Conservation (phyloP, 1,140 invertebrate species). For the Meloidogyne hapla region DNA sequence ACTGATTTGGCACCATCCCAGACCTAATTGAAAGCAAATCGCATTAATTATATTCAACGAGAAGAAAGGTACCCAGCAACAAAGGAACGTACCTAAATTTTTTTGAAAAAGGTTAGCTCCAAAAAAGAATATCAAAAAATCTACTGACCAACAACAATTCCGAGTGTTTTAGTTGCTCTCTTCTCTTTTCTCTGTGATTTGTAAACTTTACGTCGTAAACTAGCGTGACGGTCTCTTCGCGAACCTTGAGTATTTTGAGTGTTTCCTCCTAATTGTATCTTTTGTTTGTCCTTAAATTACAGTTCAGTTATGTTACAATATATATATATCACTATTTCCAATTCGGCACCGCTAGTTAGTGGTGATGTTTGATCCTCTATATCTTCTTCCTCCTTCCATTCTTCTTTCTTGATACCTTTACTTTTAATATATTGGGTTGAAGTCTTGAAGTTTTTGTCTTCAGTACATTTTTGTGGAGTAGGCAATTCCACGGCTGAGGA, state of each 20-base stretch:
- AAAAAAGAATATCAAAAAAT: constrained; percentile 6
- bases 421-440: neutral
- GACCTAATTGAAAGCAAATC: constrained; percentile 81
- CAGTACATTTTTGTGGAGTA: neutral
- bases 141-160: constrained; percentile 89
- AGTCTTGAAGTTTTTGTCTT: neutral
- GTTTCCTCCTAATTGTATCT: constrained; percentile 34
- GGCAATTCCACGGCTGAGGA: constrained; percentile 15
- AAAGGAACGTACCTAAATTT: constrained; percentile 81
- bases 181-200: constrained; percentile 71
- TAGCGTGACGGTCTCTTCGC: constrained; percentile 50
- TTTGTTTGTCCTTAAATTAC: neutral
- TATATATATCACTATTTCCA: neutral
- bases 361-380: neutral
- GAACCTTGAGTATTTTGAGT: constrained; percentile 43
- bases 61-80: constrained; percentile 99
- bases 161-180: constrained; percentile 97
- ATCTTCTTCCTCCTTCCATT: neutral
- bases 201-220: constrained; percentile 56
- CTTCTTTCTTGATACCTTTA: neutral
- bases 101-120: neutral
- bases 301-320: neutral
- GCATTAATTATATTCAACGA: constrained; percentile 93
- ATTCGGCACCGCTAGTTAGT: neutral
- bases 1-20: constrained; percentile 77